phyloP scores from a whole-genome alignment of 2,113 vertebrate genomes.

The Ciconia maguari region DNA sequence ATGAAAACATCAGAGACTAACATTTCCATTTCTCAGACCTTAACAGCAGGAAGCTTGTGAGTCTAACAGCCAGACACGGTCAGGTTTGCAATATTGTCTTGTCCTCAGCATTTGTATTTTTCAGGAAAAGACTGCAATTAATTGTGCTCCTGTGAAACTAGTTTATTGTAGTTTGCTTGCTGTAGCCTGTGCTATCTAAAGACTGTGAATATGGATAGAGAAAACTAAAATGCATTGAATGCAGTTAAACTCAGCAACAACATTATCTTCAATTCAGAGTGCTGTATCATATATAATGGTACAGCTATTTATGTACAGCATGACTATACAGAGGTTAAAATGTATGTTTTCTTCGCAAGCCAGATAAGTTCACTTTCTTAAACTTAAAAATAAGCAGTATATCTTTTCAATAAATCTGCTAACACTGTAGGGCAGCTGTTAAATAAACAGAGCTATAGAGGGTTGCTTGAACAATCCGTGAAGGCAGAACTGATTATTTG shows the following conservation, averaged over 20 bases:
- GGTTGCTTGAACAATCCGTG: slow-evolving; percentile 30
- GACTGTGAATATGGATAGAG: neutral
- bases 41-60: slow-evolving; percentile 60
- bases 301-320: slow-evolving; percentile 7
- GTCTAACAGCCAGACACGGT: slow-evolving; percentile 37
- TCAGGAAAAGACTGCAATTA: slow-evolving; percentile 61
- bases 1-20: slow-evolving; percentile 52
- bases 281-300: neutral
- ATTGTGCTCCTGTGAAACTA: slow-evolving; percentile 39
- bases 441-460: slow-evolving; percentile 63
- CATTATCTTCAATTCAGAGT: slow-evolving; percentile 1
- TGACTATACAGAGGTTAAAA: slow-evolving; percentile 42
- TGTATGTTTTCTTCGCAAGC: neutral
- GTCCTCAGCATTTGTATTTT: slow-evolving; percentile 40
- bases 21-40: slow-evolving; percentile 56
- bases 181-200: neutral
- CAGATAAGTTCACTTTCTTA: slow-evolving; percentile 67
- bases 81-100: slow-evolving; percentile 44
- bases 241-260: neutral
- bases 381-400: slow-evolving; percentile 71
- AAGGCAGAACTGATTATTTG: slow-evolving; percentile 35
- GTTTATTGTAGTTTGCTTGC: slow-evolving; percentile 37
- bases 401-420: slow-evolving; percentile 78
- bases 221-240: neutral
- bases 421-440: slow-evolving; percentile 69